Conservation (phyloP, 1,140 invertebrate species). For the Papilio polytes region DNA sequence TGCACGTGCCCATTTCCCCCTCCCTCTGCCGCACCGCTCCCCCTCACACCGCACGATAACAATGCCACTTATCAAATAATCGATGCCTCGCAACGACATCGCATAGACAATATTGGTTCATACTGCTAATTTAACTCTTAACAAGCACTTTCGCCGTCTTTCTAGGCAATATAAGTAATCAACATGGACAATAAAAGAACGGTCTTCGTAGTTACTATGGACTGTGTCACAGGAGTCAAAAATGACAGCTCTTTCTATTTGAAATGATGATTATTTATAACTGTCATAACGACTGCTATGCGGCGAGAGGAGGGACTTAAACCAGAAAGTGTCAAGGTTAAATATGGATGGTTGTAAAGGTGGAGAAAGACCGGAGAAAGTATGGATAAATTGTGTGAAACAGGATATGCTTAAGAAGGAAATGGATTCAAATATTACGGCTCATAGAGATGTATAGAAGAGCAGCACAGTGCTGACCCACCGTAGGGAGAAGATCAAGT, state of each 20-base stretch:
- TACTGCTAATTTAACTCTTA: background rate
- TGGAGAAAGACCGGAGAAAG: too few species aligned
- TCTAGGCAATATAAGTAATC: background rate
- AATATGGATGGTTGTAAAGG: too few species aligned
- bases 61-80: slow-evolving; percentile 75
- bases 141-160: background rate
- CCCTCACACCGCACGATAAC: slow-evolving; percentile 51
- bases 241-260: too few species aligned
- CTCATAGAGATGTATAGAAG: too few species aligned
- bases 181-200: background rate
- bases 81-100: slow-evolving; percentile 59
- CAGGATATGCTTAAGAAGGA: too few species aligned
- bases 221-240: background rate
- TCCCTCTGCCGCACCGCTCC: background rate
- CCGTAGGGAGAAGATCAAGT: too few species aligned
- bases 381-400: too few species aligned
- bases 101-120: slow-evolving; percentile 20
- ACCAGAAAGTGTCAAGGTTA: too few species aligned
- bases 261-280: background rate
- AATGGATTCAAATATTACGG: too few species aligned
- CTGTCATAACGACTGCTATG: background rate
- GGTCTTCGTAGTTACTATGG: background rate
- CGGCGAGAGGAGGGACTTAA: too few species aligned
- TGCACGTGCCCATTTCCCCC: slow-evolving; percentile 48
- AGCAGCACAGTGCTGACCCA: too few species aligned